Evolutionary conservation across 2,113 vertebrate species (phyloP), one percentile per base, ranked within the genome.

Genomic region (Shinisaurus crocodilurus): DNA sequence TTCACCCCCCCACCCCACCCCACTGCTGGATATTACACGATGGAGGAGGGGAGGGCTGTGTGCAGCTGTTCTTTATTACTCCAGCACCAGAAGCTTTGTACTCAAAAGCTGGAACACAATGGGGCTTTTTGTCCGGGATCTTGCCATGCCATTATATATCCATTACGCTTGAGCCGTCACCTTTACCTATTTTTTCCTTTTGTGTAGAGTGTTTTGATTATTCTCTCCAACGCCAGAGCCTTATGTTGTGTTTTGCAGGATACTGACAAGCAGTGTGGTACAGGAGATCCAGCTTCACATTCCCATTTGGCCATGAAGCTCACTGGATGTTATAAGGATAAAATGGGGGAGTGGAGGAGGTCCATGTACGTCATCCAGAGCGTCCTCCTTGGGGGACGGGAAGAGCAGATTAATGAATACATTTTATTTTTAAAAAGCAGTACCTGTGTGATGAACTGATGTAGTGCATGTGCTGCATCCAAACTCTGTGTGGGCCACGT

Each of bases 1-100:
- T 37, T 84, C n/a, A n/a, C n/a, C n/a, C 27, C 23, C 25, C 7
- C 25, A 29, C 23, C 27, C 40, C 12, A 23, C 27, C 43, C 27
- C 15, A 6, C 10, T 87, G 74, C 40, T 65, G 74, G 57, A 79
- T 79, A 77, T 34, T 13, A 63, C 9, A 75, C n/a, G 1, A 18
- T 20, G 23, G 32, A 70, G 20, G n/a, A n/a, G 50, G n/a, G 48
- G 45, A 32, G 18, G 65, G 45, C 20, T 20, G 10, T 57, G 70
- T 75, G 85, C 67, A 72, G 69, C 84, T 86, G 84, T 74, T 86
- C 18, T 45, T 86, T 86, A 57, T 75, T 37, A 34, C 37, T 65
- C 57, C 34, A 65, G 32, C 34, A 29, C 6, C 40, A 65, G 57
- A 45, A 43, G 15, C 7, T 32, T 63, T 76, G n/a, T 43, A 32